Conservation (phyloP, 2,113 vertebrate species). For the Glaucomys volans region DNA sequence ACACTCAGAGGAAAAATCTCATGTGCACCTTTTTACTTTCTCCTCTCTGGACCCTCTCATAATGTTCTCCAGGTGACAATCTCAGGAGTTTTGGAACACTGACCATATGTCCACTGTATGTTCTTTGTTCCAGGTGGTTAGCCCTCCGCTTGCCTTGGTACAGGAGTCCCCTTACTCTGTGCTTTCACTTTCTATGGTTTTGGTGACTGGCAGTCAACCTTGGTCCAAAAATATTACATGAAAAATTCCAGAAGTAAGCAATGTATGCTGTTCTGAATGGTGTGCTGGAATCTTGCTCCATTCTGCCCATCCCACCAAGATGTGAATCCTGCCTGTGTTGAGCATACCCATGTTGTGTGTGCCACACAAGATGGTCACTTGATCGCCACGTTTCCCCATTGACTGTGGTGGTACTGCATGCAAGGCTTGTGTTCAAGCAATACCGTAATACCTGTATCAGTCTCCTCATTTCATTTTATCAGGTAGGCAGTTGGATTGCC, state of each 20-base stretch:
- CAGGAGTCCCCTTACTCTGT: no score
- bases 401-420: background rate
- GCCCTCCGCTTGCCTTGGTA: background rate
- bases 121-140: background rate
- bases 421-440: background rate
- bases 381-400: no score
- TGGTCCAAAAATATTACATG: background rate
- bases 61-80: background rate
- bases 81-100: background rate
- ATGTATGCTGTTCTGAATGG: background rate
- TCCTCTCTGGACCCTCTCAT: background rate
- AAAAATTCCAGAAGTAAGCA: background rate
- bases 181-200: background rate
- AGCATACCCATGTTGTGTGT: background rate
- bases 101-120: background rate
- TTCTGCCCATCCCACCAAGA: no score
- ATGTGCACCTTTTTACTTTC: background rate
- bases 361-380: background rate
- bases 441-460: background rate
- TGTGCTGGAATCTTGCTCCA: background rate
- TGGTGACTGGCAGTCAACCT: background rate
- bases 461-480: background rate
- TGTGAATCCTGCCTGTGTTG: background rate
- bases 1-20: background rate
- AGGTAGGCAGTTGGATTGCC: background rate